Conservation (phyloP, 2,113 vertebrate species). For the Microcebus jonahi region DNA sequence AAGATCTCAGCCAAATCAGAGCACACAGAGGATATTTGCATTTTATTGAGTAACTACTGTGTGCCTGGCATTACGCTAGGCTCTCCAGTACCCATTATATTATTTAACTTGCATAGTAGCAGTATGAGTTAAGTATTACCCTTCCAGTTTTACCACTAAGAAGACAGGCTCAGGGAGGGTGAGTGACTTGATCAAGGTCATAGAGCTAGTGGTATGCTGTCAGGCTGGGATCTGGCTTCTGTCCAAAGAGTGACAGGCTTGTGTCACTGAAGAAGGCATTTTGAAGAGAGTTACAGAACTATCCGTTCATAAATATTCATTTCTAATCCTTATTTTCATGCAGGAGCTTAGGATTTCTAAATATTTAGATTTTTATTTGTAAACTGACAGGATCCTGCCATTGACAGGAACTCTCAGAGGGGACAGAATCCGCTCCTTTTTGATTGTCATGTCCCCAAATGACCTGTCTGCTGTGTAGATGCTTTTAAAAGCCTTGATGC, state of each 20-base stretch:
- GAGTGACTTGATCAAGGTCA: not conserved
- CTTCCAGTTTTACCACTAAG: not conserved
- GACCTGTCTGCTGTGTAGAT: not conserved
- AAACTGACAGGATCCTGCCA: constrained; percentile 10
- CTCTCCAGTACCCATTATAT: not conserved
- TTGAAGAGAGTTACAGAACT: not conserved
- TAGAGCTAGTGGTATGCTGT: not conserved
- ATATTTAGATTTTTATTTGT: constrained; percentile 48
- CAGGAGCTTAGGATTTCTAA: constrained; percentile 46
- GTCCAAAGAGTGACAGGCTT: not conserved
- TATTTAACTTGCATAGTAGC: not conserved
- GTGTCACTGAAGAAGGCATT: not conserved
- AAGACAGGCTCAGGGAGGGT: constrained; percentile 19
- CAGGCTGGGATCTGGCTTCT: not conserved
- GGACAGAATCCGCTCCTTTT: not conserved
- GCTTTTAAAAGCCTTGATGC: not conserved
- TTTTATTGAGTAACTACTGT: not conserved
- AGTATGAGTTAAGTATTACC: not conserved
- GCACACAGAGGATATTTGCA: not conserved
- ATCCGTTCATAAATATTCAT: constrained; percentile 50
- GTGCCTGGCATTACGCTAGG: not conserved
- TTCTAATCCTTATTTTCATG: constrained; percentile 47
- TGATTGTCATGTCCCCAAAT: not conserved
- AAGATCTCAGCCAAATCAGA: not conserved
- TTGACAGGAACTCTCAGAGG: not conserved